These are phyloP conservation scores for Romanomermis culicivorax DNA, from an alignment of 2,888 invertebrate genomes.

Conservation along the genomic window DNA sequence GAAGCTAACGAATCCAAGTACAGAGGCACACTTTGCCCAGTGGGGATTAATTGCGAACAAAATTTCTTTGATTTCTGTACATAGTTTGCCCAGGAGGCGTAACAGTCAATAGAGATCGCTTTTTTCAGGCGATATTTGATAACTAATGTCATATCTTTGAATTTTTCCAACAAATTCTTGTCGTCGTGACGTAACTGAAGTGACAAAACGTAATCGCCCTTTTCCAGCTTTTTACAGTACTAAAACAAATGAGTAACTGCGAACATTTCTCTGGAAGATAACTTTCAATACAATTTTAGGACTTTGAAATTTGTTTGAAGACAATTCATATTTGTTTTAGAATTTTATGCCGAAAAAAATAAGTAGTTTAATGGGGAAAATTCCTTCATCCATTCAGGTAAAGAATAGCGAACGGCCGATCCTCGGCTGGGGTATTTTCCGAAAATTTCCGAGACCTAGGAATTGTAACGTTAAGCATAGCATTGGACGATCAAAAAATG, in stretches of 20 bases:
- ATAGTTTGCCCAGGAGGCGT: conserved; percentile 46
- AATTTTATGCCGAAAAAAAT: no score
- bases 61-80: conserved; percentile 51
- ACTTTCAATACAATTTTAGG: no score
- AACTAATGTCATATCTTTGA: conserved; percentile 49
- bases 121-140: conserved; percentile 52
- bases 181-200: conserved; percentile 76
- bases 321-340: no score
- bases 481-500: no score
- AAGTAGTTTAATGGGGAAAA: no score
- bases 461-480: no score
- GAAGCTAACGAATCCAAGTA: conserved; percentile 54
- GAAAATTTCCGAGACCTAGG: no score
- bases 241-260: conserved; percentile 30
- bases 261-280: no score
- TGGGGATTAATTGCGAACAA: conserved; percentile 38
- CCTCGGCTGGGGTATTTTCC: no score
- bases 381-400: no score
- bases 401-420: no score
- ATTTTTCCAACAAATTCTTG: conserved; percentile 56
- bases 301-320: no score
- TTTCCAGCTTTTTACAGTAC: conserved; percentile 69
- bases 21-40: conserved; percentile 45
- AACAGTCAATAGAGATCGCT: conserved; percentile 55
- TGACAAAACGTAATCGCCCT: conserved; percentile 72